Evolutionary conservation across 2,113 vertebrate genomes (phyloP).

Genomic region (Halichoerus grypus): DNA sequence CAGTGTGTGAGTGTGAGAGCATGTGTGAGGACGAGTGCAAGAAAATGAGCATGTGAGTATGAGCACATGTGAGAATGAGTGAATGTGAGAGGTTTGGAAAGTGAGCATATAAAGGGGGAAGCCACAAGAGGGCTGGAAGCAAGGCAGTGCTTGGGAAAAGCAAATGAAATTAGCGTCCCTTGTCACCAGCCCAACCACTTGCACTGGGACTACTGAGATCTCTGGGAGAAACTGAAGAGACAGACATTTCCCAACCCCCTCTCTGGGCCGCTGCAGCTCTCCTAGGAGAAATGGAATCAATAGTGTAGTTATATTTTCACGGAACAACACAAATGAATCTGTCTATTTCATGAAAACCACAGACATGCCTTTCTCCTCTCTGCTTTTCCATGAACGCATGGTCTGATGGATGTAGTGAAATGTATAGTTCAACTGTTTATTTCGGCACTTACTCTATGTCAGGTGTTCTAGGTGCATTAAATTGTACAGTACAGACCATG

Average conservation of each 20-base stretch:
- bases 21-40: neutral
- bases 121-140: neutral
- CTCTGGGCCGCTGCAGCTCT: neutral
- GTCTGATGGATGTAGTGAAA: neutral
- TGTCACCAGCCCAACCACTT: no score
- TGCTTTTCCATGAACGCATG: no score
- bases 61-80: neutral
- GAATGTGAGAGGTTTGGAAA: neutral
- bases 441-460: neutral
- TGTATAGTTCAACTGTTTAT: accelerated
- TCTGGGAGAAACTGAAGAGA: neutral
- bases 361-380: neutral
- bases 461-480: no score
- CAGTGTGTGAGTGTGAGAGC: neutral
- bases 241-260: neutral
- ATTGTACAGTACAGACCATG: neutral
- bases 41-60: neutral
- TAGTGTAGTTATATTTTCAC: neutral
- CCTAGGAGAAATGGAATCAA: neutral
- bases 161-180: conserved; percentile 9
- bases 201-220: neutral
- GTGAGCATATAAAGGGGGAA: neutral
- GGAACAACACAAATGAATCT: no score
- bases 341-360: neutral
- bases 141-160: neutral